phyloP scores from a whole-genome alignment of 2,797 vertebrate species.

The Podarcis lilfordi region DNA sequence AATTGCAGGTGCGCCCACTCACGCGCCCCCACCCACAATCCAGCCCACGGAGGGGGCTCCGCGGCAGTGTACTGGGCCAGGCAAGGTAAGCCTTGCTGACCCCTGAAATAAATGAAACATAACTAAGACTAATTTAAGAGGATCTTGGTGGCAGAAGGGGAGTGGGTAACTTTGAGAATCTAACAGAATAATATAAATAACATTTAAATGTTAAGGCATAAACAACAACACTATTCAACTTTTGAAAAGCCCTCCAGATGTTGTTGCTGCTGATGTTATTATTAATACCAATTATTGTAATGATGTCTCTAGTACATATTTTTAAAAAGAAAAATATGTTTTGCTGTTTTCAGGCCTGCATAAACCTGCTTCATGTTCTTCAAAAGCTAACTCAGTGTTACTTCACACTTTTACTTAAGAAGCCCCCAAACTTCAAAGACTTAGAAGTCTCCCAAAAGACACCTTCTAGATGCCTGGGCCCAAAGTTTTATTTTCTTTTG shows the following conservation, averaged over 20 bases:
- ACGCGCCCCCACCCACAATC: no score
- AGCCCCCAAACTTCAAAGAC: constrained; percentile 23
- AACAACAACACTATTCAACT: background rate
- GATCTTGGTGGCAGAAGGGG: background rate
- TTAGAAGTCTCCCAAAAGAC: background rate
- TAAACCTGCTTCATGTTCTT: constrained; percentile 1
- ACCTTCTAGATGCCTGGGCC: background rate
- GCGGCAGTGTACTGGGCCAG: no score
- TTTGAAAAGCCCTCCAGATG: background rate
- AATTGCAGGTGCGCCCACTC: no score
- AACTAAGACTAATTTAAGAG: background rate
- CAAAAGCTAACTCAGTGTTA: background rate
- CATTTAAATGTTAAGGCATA: constrained; percentile 1
- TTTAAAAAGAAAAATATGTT: background rate
- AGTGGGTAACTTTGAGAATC: background rate
- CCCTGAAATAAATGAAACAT: background rate
- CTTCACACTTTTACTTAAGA: background rate
- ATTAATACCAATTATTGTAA: background rate
- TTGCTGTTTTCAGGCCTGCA: background rate
- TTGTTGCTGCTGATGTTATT: fast-evolving
- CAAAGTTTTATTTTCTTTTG: background rate
- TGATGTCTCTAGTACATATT: background rate
- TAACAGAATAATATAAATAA: background rate
- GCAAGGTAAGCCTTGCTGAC: no score
- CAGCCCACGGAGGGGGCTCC: no score